Evolutionary conservation across 2,113 vertebrate genomes (phyloP).

Genomic region (Pachyramphus minor): DNA sequence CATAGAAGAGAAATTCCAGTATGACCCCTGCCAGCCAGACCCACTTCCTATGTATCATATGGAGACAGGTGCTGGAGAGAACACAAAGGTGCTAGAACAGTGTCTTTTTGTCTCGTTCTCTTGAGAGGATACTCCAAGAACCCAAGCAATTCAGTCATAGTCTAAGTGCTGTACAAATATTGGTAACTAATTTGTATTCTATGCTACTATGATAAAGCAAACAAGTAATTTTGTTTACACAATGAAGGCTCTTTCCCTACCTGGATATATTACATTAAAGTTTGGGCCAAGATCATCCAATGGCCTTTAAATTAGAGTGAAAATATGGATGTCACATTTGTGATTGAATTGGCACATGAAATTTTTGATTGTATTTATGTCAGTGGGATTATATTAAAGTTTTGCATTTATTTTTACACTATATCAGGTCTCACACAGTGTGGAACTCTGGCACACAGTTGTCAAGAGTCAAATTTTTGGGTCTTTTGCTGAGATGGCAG

Average conservation of each 20-base stretch:
- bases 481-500: background rate
- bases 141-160: background rate
- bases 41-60: background rate
- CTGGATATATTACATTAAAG: background rate
- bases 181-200: conserved; percentile 13
- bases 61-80: background rate
- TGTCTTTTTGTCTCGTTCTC: background rate
- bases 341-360: background rate
- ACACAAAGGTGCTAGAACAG: background rate
- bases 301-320: background rate
- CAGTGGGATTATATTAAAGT: background rate
- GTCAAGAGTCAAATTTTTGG: background rate
- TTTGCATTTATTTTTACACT: background rate
- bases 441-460: background rate
- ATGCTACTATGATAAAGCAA: conserved; percentile 2
- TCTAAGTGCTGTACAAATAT: background rate
- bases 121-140: background rate
- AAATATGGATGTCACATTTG: background rate
- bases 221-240: conserved; percentile 29
- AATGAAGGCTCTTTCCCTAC: background rate
- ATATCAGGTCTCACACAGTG: background rate
- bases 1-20: background rate
- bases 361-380: background rate
- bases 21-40: background rate
- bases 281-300: background rate